phyloP scores from a whole-genome alignment of 2,888 invertebrate genomes.

The Salpingus planirostris region DNA sequence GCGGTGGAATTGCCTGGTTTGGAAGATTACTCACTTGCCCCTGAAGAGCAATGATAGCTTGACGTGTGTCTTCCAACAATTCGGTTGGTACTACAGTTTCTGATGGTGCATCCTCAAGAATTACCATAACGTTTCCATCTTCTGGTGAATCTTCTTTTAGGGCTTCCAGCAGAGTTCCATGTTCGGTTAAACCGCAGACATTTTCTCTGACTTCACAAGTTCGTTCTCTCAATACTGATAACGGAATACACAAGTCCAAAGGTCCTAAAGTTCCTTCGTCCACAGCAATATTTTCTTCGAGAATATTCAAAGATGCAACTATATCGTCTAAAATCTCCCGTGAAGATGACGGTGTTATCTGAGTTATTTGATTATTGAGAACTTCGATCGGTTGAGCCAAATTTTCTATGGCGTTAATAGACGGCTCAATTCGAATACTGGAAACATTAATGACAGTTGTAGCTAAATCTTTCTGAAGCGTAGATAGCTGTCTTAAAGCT shows the following conservation, averaged over 20 bases:
- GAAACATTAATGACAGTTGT: conserved; percentile 28
- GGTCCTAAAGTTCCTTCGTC: conserved; percentile 27
- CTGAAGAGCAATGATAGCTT: conserved; percentile 18
- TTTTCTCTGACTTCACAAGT: conserved; percentile 33
- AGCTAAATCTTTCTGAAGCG: conserved; percentile 36
- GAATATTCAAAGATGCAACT: conserved; percentile 31
- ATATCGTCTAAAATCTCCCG: conserved; percentile 32
- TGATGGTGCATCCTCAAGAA: conserved; percentile 25
- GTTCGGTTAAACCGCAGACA: conserved; percentile 30
- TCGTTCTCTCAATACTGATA: conserved; percentile 29
- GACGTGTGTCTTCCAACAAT: conserved; percentile 27
- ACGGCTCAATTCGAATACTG: conserved; percentile 29
- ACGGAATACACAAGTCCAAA: conserved; percentile 26
- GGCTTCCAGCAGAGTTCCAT: conserved; percentile 18
- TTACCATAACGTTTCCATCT: conserved; percentile 23
- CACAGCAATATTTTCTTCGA: conserved; percentile 33
- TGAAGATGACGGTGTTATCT: conserved; percentile 24
- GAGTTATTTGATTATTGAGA: conserved; percentile 33
- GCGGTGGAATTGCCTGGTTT: conserved; percentile 15
- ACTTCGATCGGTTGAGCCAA: conserved; percentile 45
- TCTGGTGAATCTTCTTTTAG: conserved; percentile 17
- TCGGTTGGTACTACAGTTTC: conserved; percentile 23
- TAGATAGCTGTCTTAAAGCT: conserved; percentile 32
- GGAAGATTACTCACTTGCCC: conserved; percentile 13
- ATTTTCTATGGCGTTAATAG: conserved; percentile 43